Evolutionary conservation across 2,113 vertebrate species (phyloP), one percentile per base, ranked within the genome.

Genomic region (Rhineura floridana): DNA sequence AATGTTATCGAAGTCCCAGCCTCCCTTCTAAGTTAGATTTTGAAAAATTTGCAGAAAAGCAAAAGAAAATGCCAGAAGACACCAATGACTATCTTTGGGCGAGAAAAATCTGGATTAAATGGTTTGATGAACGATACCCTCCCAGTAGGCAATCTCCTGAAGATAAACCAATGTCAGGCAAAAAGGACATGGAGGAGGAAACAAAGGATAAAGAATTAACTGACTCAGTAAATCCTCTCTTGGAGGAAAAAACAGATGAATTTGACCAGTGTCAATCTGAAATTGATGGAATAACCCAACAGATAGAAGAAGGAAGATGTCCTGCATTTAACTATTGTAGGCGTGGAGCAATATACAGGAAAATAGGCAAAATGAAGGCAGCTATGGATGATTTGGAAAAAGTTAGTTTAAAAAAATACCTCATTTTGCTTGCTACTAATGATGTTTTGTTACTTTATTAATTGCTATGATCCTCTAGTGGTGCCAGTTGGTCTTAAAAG

Each of bases 331-430:
- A 95, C 83, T 96, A 91, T 79, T 97, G 96, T 92, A 96, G 97
- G 11, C 94, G 94, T 36, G 96, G 97, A 92, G 96, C 95, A 77
- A 92, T 97, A 59, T 90, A 95, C 81, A 97, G 95, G 72, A 98
- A 97, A 90, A 91, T 96, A 85, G 97, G 95, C 80, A 97, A 96
- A 65, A 92, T 97, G 78, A 93, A 91, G 72, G 94, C 93, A 91
- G 96, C 96, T 42, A 92, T 97, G 94, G 93, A 94, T 88, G 96
- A 96, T 93, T 92, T 97, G 69, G 95, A 96, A 88, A 81, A 95
- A 91, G 97, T 98, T 96, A 95, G 96, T 96, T 88, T 89, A 86
- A 62, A 85, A 67, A 25, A 36, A 69, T 91, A 80, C 85, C n/a
- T 87, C 85, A 86, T 55, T 85, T 75, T 88, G 83, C 36, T 13